A percentile compares a stretch with the other conserved stretches of the same genome.
Conservation (phyloP, 2,113 vertebrate species). For the Albula glossodonta region DNA sequence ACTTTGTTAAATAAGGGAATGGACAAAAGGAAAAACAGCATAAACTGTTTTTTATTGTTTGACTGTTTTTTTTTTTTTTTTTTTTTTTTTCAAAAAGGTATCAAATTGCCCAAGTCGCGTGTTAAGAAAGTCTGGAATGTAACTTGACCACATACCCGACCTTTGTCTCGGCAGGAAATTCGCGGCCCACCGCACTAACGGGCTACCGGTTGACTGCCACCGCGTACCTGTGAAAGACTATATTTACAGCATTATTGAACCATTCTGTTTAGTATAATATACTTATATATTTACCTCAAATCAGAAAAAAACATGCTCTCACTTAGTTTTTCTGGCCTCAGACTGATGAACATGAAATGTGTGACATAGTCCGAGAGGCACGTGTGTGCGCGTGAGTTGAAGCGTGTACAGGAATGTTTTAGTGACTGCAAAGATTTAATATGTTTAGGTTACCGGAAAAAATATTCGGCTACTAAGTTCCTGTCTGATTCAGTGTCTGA, state of each 20-base stretch:
- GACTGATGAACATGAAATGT: no score
- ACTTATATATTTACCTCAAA: not conserved
- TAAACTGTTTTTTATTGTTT: not conserved
- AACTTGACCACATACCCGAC: conserved; percentile 40
- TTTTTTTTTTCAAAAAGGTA: conserved; percentile 6
- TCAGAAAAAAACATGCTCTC: no score
- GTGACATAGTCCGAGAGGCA: no score
- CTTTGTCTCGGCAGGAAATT: conserved; percentile 18
- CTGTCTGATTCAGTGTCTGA: no score
- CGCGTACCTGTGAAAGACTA: not conserved
- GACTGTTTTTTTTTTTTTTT: conserved; percentile 18
- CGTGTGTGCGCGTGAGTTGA: no score
- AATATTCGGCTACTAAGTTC: no score
- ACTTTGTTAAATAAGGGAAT: not conserved
- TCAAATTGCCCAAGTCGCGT: conserved; percentile 43
- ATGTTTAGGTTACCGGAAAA: no score
- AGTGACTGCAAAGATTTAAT: no score
- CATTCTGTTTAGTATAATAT: not conserved
- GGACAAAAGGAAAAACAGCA: no score
- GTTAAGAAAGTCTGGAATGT: conserved; percentile 44
- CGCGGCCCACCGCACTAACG: not conserved
- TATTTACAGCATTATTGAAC: no score
- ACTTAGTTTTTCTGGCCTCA: no score
- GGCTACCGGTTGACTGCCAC: not conserved
- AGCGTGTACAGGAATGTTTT: no score